A percentile compares a stretch with the other conserved stretches of the same genome.
These are phyloP conservation scores for Eulimnadia texana DNA, from an alignment of 1,140 invertebrate genomes.

Conservation along the genomic window DNA sequence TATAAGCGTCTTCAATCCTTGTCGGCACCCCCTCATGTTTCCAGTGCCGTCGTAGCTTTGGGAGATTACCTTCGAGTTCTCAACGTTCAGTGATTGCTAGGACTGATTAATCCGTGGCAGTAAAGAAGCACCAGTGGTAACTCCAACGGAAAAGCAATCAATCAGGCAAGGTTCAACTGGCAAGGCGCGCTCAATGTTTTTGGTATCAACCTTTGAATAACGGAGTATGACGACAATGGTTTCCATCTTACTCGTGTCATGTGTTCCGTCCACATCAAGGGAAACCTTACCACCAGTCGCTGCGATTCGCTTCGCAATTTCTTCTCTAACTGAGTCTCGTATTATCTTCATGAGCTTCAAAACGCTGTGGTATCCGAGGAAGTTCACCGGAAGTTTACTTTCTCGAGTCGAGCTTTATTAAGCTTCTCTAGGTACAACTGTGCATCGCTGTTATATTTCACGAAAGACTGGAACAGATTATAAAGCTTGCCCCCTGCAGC, in stretches of 20 bases:
- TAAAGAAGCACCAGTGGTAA: neutral
- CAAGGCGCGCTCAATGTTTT: neutral
- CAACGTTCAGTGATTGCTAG: neutral
- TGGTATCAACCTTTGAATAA: slow-evolving; percentile 2
- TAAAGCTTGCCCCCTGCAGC: no score
- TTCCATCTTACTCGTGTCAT: slow-evolving; percentile 9
- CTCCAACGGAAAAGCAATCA: neutral
- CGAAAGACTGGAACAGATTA: no score
- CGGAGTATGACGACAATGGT: slow-evolving; percentile 2
- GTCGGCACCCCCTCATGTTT: slow-evolving; percentile 3
- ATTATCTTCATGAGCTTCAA: slow-evolving; percentile 1
- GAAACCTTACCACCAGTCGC: slow-evolving; percentile 1
- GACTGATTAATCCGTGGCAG: neutral
- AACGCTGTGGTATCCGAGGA: slow-evolving; percentile 4
- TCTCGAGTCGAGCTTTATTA: slow-evolving; percentile 5
- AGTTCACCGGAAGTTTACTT: slow-evolving; percentile 5
- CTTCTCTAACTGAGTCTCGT: neutral
- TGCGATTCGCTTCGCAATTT: slow-evolving; percentile 6
- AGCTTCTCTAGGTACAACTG: neutral
- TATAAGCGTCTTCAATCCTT: neutral
- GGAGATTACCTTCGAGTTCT: neutral
- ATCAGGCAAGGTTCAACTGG: neutral
- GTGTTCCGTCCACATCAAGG: slow-evolving; percentile 4
- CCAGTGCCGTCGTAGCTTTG: slow-evolving; percentile 3
- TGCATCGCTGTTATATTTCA: neutral